A percentile compares a stretch with the other conserved stretches of the same genome.
phyloP scores from a whole-genome alignment of 2,797 vertebrate genomes.

The Paedocypris micromegethes region DNA sequence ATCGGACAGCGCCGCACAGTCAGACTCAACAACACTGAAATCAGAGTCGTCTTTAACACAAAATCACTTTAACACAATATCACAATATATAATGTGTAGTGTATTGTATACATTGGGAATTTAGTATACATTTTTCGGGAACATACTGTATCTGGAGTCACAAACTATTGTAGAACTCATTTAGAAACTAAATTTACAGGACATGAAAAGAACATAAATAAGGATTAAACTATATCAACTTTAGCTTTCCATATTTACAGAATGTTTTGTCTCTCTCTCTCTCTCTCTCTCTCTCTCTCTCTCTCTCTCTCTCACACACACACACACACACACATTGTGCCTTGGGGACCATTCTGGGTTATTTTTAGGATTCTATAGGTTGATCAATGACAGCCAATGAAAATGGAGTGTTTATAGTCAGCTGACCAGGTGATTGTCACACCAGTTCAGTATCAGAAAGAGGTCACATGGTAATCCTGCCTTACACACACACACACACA shows the following conservation, averaged over 20 bases:
- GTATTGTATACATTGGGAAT: no score
- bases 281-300: background rate
- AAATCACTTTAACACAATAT: no score
- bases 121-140: no score
- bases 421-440: conserved; percentile 47
- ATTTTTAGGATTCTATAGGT: conserved; percentile 39
- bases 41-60: no score
- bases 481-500: conserved; percentile 20
- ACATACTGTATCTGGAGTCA: no score
- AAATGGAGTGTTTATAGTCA: conserved; percentile 34
- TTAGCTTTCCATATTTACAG: no score
- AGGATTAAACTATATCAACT: no score
- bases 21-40: background rate
- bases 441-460: conserved; percentile 49
- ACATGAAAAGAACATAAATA: no score
- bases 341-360: conserved; percentile 37
- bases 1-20: conserved; percentile 68
- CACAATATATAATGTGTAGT: no score
- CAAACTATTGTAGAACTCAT: no score
- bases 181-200: no score
- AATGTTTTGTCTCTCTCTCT: background rate
- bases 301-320: conserved; percentile 43
- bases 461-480: conserved; percentile 47
- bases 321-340: conserved; percentile 59
- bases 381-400: conserved; percentile 48